phyloP scores from a whole-genome alignment of 2,113 vertebrate species.

The Heterocephalus glaber region DNA sequence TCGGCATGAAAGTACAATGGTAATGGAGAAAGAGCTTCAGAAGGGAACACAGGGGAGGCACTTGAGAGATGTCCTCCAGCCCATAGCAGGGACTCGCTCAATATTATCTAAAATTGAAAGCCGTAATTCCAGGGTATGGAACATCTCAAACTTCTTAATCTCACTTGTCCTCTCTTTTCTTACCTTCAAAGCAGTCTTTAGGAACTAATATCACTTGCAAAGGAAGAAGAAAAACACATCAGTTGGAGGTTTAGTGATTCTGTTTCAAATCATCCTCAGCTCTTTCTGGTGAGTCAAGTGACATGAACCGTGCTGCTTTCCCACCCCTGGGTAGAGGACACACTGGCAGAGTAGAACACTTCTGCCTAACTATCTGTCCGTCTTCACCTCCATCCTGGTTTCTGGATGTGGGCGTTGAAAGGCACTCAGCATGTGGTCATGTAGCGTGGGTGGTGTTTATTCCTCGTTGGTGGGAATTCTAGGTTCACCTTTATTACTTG shows the following conservation, averaged over 20 bases:
- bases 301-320: background rate
- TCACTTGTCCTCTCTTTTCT: background rate
- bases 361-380: background rate
- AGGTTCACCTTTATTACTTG: background rate
- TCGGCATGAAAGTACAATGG: background rate
- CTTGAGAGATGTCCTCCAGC: background rate
- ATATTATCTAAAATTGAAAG: background rate
- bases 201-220: background rate
- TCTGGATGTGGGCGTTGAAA: background rate
- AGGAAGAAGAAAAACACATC: background rate
- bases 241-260: background rate
- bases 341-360: background rate
- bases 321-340: background rate
- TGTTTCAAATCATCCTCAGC: background rate
- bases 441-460: background rate
- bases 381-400: background rate
- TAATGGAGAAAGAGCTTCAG: background rate
- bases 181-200: background rate
- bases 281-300: background rate
- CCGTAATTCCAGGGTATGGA: background rate
- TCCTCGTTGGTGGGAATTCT: background rate
- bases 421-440: accelerated
- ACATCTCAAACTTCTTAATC: background rate
- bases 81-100: background rate
- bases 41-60: too few relatives aligned